These are phyloP conservation scores for Kryptopterus vitreolus DNA, from an alignment of 2,797 vertebrate genomes.

Conservation along the genomic window DNA sequence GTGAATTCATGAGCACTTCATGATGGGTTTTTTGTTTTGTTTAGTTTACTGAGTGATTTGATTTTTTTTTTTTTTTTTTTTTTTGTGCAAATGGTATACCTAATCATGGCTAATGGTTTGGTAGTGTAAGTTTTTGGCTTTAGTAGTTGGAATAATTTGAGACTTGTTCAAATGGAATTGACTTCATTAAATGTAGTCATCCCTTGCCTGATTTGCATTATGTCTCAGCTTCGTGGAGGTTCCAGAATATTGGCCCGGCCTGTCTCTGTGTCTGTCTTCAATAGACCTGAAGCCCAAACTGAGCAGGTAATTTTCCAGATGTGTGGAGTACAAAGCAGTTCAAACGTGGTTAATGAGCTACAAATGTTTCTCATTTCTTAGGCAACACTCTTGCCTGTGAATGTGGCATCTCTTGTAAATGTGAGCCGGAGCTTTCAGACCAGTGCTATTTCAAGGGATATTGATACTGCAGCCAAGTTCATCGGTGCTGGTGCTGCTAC, in stretches of 20 bases:
- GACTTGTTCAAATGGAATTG: not conserved
- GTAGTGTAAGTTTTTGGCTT: too few relatives aligned
- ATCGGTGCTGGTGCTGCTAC: constrained; percentile 95
- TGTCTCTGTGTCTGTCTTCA: constrained; percentile 75
- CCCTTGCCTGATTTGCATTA: constrained; percentile 4
- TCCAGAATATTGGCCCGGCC: constrained; percentile 81
- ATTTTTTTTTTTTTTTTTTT: too few relatives aligned
- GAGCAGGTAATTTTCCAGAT: constrained; percentile 72
- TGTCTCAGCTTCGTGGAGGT: constrained; percentile 79
- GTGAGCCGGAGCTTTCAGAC: constrained; percentile 80
- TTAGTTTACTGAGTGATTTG: too few relatives aligned
- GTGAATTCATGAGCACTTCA: too few relatives aligned
- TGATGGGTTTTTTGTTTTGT: too few relatives aligned
- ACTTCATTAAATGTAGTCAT: not conserved
- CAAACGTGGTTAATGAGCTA: not conserved
- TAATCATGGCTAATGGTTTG: too few relatives aligned
- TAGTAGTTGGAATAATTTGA: not conserved
- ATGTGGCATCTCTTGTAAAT: constrained; percentile 61
- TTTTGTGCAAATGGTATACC: too few relatives aligned
- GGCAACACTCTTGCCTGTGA: constrained; percentile 65
- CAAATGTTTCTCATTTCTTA: not conserved
- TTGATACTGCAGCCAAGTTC: constrained; percentile 95
- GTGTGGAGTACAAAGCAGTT: not conserved
- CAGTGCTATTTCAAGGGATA: constrained; percentile 79
- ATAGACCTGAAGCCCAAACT: constrained; percentile 71